Evolutionary conservation across 2,113 vertebrate species (phyloP).

Genomic region (Lamprotornis superbus): DNA sequence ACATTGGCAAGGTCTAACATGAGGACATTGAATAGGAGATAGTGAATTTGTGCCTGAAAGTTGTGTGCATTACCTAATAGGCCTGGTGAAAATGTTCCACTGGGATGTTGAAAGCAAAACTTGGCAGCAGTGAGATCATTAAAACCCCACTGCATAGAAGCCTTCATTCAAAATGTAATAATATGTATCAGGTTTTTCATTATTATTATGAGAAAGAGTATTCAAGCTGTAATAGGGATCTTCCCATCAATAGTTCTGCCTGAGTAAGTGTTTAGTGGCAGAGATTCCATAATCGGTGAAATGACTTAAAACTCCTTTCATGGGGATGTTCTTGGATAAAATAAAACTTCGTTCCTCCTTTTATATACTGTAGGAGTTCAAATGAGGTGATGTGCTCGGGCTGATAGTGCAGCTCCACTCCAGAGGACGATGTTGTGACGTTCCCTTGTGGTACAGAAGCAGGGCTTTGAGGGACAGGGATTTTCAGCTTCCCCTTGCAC

Average conservation of each 20-base stretch:
- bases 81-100: conserved; percentile 21
- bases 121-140: conserved; percentile 37
- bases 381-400: neutral
- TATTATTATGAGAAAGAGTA: neutral
- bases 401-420: neutral
- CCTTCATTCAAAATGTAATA: conserved; percentile 6
- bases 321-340: neutral
- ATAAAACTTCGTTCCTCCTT: neutral
- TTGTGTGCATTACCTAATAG: conserved; percentile 13
- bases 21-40: neutral
- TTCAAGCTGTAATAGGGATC: neutral
- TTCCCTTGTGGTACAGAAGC: fast-evolving
- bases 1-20: neutral
- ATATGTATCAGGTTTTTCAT: neutral
- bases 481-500: neutral
- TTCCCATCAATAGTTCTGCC: neutral
- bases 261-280: neutral
- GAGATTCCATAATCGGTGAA: neutral
- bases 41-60: conserved; percentile 14
- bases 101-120: conserved; percentile 18
- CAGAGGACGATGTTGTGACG: fast-evolving
- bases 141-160: conserved; percentile 22
- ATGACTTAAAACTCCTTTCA: neutral
- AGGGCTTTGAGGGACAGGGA: neutral
- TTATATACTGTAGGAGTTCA: neutral